Base-by-base conservation (phyloP, 2,797 vertebrate species). In the Gymnoscopelus braueri region DNA sequence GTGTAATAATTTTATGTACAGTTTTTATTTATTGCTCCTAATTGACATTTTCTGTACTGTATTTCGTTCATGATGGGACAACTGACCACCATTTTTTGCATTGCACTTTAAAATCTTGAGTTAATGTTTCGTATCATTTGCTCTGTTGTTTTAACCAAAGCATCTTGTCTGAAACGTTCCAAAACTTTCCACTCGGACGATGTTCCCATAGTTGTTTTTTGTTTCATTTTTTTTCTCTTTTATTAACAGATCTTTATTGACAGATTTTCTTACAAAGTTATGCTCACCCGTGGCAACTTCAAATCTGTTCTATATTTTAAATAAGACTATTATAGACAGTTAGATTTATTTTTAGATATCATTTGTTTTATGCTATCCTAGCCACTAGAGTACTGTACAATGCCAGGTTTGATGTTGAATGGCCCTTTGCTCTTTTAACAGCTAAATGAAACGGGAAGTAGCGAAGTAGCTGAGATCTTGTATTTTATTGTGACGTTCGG, bases 21-120 rank as follows among this genome's bases (percentile, higher is more conserved):
- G 63, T 32, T 19, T 3, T 39, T 44, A 66, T 73, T 84, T 81
- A 83, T 75, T 78, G 75, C 76, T 69, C 76, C 67, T 78, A 23
- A 75, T 52, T 24, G 77, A 58, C 8, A 35, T 82, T 80, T 50
- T 74, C 60, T 87, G 82, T 72, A 86, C 69, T 87, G 74, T 76
- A 66, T 75, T 63, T 67, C 72, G 61, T 83, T 81, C 77, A 70
- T 82, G 83, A 82, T 71, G 71, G 72, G 78, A 87, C 64, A 77
- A 61, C 58, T 77, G 65, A 75, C 39, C 69, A 70, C 63, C 89
- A 69, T 89, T 83, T 84, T 82, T 89, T 88, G 84, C 84, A 90
- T 91, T 77, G 88, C 88, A 93, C 91, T 92, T 93, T 91, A 89
- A 73, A 71, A 70, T 88, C 67, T 84, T 84, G 63, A 83, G 71